Evolutionary conservation across 2,113 vertebrate species (phyloP).

Genomic region (Ptyas mucosa): DNA sequence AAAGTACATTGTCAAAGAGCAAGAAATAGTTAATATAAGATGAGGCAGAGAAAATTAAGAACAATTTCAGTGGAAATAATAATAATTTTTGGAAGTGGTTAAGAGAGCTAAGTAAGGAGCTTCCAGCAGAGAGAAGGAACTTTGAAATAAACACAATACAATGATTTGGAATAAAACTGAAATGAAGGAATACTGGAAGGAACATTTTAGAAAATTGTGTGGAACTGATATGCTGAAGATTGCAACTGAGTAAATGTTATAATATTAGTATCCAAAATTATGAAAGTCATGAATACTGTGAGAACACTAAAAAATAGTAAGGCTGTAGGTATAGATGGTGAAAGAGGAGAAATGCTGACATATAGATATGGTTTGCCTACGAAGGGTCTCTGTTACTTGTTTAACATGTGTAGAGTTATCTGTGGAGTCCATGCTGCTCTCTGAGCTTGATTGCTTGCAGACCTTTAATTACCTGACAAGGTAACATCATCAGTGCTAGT

Average conservation of each 20-base stretch:
- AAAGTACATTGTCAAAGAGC: background rate
- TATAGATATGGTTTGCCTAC: background rate
- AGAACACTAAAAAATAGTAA: background rate
- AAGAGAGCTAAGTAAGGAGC: background rate
- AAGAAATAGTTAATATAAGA: background rate
- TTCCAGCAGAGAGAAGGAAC: background rate
- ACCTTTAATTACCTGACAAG: background rate
- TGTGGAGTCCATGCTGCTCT: background rate
- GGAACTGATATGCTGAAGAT: background rate
- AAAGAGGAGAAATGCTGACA: background rate
- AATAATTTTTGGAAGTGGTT: background rate
- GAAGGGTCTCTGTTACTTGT: background rate
- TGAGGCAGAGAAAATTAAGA: background rate
- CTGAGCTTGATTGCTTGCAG: background rate
- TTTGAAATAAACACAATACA: background rate
- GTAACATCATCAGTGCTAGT: background rate
- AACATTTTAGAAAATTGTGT: background rate
- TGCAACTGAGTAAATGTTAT: background rate
- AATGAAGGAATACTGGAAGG: background rate
- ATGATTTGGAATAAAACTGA: background rate
- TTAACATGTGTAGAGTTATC: background rate
- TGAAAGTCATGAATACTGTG: background rate
- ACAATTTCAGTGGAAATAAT: background rate
- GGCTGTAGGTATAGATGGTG: background rate
- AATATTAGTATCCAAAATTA: background rate